These are phyloP conservation scores for Mythimna loreyi DNA, from an alignment of 2,888 invertebrate species.

Conservation along the genomic window DNA sequence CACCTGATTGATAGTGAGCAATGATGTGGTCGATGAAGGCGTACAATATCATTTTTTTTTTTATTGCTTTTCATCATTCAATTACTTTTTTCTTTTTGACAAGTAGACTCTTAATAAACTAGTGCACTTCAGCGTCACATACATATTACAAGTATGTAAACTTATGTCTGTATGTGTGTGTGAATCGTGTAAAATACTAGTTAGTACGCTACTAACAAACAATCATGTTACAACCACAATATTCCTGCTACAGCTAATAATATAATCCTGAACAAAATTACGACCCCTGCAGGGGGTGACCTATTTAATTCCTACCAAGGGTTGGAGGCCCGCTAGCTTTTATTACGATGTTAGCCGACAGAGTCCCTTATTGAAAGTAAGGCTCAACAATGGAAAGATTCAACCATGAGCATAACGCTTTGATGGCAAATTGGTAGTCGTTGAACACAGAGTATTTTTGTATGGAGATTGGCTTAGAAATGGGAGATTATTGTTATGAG, in stretches of 20 bases:
- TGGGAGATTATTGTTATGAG: neutral
- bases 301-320: conserved; percentile 44
- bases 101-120: too few relatives aligned
- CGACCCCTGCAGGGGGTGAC: conserved; percentile 30
- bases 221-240: conserved; percentile 9
- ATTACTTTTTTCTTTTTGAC: too few relatives aligned
- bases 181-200: neutral
- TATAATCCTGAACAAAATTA: conserved; percentile 39
- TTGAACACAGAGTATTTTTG: conserved; percentile 18
- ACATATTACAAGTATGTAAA: too few relatives aligned
- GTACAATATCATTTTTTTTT: too few relatives aligned
- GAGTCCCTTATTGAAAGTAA: conserved; percentile 33
- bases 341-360: conserved; percentile 47
- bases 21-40: too few relatives aligned
- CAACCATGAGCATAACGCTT: conserved; percentile 20
- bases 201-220: conserved; percentile 2
- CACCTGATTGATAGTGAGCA: too few relatives aligned
- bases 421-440: conserved; percentile 25
- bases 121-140: too few relatives aligned
- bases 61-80: too few relatives aligned
- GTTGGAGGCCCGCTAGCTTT: conserved; percentile 27
- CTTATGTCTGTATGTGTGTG: too few relatives aligned
- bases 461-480: neutral
- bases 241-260: conserved; percentile 26
- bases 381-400: conserved; percentile 31